Percentiles rank a stretch among this genome's conserved stretches.
phyloP scores from a whole-genome alignment of 2,113 vertebrate genomes.

The Brachyhypopomus occidentalis region DNA sequence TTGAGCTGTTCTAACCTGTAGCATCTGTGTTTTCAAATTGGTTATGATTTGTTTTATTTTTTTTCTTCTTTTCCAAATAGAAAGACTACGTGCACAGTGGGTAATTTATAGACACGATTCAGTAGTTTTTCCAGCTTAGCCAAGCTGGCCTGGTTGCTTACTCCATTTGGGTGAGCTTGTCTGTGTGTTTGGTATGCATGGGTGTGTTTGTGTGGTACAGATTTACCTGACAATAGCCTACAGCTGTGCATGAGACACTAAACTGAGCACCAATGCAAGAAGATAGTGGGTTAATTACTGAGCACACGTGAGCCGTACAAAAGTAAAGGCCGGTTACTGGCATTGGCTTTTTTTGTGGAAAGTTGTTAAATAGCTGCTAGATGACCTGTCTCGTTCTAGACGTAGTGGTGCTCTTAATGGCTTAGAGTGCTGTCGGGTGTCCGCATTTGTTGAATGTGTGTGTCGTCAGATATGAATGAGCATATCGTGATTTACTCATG shows the following conservation, averaged over 20 bases:
- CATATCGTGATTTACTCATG: constrained; percentile 8
- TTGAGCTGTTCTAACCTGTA: constrained; percentile 8
- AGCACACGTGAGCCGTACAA: not conserved
- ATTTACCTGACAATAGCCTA: not conserved
- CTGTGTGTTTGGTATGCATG: not conserved
- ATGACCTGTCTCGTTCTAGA: constrained; percentile 19
- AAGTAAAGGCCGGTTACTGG: not conserved
- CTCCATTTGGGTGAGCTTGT: not conserved
- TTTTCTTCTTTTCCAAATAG: not conserved
- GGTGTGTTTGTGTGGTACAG: not conserved
- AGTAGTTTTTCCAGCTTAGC: not conserved
- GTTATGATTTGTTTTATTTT: constrained; percentile 19
- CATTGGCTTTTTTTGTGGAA: constrained; percentile 8
- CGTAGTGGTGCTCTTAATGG: not conserved
- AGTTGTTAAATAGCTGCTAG: not conserved
- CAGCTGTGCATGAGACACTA: constrained; percentile 26
- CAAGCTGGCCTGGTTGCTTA: not conserved
- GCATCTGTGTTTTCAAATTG: constrained; percentile 14
- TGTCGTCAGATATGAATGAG: constrained; percentile 13
- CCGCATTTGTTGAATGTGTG: constrained; percentile 20
- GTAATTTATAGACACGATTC: not conserved
- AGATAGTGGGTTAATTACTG: not conserved
- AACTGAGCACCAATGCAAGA: not conserved
- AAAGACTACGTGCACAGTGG: not conserved
- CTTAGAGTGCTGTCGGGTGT: constrained; percentile 9